Evolutionary conservation across 2,797 vertebrate genomes (phyloP).

Genomic region (Spinus pinus): DNA sequence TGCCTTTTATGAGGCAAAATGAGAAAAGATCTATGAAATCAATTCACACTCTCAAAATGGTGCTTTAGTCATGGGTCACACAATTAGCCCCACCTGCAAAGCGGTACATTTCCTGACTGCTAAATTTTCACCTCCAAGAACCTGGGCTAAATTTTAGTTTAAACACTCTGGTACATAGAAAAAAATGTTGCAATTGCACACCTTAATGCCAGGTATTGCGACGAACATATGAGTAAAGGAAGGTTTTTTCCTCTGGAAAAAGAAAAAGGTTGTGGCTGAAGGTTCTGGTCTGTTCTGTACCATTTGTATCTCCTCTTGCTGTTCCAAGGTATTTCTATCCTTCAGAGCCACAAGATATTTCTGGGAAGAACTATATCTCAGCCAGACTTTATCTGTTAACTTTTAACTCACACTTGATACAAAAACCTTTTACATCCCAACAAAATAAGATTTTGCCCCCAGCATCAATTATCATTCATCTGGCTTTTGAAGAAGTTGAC

Average conservation of each 20-base stretch:
- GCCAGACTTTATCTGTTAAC: not conserved
- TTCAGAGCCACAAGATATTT: not conserved
- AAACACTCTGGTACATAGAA: not conserved
- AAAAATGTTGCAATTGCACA: not conserved
- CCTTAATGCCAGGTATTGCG: not conserved
- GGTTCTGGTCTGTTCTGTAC: not conserved
- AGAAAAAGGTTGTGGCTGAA: not conserved
- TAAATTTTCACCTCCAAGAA: not conserved
- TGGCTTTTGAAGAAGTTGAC: not conserved
- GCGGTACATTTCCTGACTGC: not conserved
- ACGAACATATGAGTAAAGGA: not conserved
- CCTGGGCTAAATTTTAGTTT: not conserved
- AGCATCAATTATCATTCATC: not conserved
- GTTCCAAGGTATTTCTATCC: not conserved
- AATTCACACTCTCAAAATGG: not conserved
- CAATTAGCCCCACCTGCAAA: not conserved
- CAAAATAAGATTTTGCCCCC: not conserved
- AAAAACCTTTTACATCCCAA: not conserved
- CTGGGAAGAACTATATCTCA: not conserved
- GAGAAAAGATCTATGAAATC: not conserved
- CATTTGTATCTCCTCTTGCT: not conserved
- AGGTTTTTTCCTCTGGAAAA: not conserved
- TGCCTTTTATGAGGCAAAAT: not conserved
- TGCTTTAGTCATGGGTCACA: not conserved
- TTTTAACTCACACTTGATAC: not conserved